Percentiles rank a stretch among this genome's conserved stretches.
Evolutionary conservation across 1,140 invertebrate genomes (phyloP).

Genomic region (Drosophila obscura): DNA sequence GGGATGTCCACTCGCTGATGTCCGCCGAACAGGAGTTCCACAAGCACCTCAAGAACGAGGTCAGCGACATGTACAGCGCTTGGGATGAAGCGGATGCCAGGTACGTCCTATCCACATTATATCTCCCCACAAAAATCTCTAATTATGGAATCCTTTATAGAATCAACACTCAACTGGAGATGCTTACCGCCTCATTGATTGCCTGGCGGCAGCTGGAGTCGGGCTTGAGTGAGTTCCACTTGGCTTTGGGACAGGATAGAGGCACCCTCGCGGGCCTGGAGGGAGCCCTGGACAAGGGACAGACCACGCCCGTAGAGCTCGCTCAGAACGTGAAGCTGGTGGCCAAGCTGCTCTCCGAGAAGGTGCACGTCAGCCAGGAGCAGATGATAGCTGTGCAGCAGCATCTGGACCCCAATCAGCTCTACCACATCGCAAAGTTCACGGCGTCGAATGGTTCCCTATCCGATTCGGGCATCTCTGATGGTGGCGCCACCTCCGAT

Average conservation of each 20-base stretch:
- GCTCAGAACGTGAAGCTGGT: conserved; percentile 88
- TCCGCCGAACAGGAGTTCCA: conserved; percentile 84
- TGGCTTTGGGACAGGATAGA: conserved; percentile 87
- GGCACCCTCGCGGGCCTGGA: conserved; percentile 87
- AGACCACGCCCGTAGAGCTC: conserved; percentile 86
- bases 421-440: conserved; percentile 81
- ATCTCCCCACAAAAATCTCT: neutral
- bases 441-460: conserved; percentile 86
- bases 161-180: conserved; percentile 78
- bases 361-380: conserved; percentile 84
- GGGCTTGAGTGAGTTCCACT: conserved; percentile 87
- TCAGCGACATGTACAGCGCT: conserved; percentile 89
- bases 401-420: conserved; percentile 77
- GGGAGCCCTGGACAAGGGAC: conserved; percentile 86
- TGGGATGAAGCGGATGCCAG: conserved; percentile 91
- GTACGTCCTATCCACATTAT: conserved; percentile 84
- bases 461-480: conserved; percentile 91
- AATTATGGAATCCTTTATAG: conserved; percentile 27
- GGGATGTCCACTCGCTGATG: conserved; percentile 76
- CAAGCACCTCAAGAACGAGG: conserved; percentile 88
- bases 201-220: conserved; percentile 87
- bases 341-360: conserved; percentile 88
- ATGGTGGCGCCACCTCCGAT: conserved; percentile 88
- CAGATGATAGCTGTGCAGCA: conserved; percentile 79
- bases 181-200: conserved; percentile 84